Percentiles rank a stretch among this genome's conserved stretches.
phyloP scores from a whole-genome alignment of 2,797 vertebrate genomes.

The Acrossocheilus fasciatus region DNA sequence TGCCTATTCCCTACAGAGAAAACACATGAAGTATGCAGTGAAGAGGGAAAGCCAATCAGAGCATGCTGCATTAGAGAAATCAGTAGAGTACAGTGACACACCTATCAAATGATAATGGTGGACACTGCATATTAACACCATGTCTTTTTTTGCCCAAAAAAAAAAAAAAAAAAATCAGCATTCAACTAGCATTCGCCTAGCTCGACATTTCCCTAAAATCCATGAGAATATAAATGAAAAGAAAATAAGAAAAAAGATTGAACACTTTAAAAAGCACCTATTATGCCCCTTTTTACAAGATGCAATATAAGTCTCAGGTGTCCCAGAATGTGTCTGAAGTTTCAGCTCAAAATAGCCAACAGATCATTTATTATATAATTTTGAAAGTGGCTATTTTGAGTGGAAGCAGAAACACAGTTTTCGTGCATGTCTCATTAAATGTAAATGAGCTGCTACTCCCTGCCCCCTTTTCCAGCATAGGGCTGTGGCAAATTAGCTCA shows the following conservation, averaged over 20 bases:
- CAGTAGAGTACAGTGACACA: background rate
- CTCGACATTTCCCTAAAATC: background rate
- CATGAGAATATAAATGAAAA: background rate
- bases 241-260: too few relatives aligned
- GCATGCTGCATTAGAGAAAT: background rate
- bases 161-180: background rate
- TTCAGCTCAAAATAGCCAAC: too few relatives aligned
- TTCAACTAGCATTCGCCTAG: background rate
- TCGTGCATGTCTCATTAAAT: too few relatives aligned
- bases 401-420: too few relatives aligned
- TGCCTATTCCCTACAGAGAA: constrained; percentile 5
- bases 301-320: background rate
- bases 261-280: background rate
- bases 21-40: constrained; percentile 6
- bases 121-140: background rate
- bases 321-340: too few relatives aligned
- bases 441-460: too few relatives aligned
- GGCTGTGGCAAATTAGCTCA: too few relatives aligned
- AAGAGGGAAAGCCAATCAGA: constrained; percentile 26
- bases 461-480: too few relatives aligned
- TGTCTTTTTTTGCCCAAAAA: background rate
- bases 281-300: background rate
- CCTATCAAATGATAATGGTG: background rate
- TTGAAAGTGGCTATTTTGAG: too few relatives aligned
- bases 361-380: too few relatives aligned